phyloP scores from a whole-genome alignment of 2,888 invertebrate species.

The Spodoptera littoralis region DNA sequence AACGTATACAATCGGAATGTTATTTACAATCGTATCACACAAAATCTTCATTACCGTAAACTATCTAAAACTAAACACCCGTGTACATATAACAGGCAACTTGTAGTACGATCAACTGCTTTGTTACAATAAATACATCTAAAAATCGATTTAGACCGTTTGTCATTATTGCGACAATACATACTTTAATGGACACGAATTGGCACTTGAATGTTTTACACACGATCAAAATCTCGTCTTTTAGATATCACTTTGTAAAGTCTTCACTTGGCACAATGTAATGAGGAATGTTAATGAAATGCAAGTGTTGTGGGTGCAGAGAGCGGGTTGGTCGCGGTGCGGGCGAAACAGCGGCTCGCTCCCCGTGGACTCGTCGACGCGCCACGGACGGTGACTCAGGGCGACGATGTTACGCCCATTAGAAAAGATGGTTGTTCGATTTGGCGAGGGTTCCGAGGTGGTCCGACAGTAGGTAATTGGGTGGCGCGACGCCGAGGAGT shows the following conservation, averaged over 20 bases:
- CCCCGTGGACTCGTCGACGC: slow-evolving; percentile 51
- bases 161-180: slow-evolving; percentile 74
- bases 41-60: slow-evolving; percentile 65
- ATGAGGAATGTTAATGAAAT: slow-evolving; percentile 49
- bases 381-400: slow-evolving; percentile 58
- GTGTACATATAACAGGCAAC: slow-evolving; percentile 58
- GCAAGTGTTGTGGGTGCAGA: slow-evolving; percentile 30
- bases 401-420: slow-evolving; percentile 78
- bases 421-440: slow-evolving; percentile 91
- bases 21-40: slow-evolving; percentile 82
- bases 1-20: slow-evolving; percentile 80
- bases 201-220: slow-evolving; percentile 76
- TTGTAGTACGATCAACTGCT: slow-evolving; percentile 54
- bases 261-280: slow-evolving; percentile 58
- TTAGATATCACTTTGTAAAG: slow-evolving; percentile 52
- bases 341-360: slow-evolving; percentile 43
- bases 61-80: slow-evolving; percentile 66
- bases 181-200: slow-evolving; percentile 81
- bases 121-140: slow-evolving; percentile 70
- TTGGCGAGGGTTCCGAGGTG: slow-evolving; percentile 89
- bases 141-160: slow-evolving; percentile 68
- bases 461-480: slow-evolving; percentile 90
- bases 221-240: slow-evolving; percentile 58
- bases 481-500: slow-evolving; percentile 88
- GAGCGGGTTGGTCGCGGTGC: slow-evolving; percentile 29